Conservation (phyloP, 2,113 vertebrate species). For the Gambusia affinis region DNA sequence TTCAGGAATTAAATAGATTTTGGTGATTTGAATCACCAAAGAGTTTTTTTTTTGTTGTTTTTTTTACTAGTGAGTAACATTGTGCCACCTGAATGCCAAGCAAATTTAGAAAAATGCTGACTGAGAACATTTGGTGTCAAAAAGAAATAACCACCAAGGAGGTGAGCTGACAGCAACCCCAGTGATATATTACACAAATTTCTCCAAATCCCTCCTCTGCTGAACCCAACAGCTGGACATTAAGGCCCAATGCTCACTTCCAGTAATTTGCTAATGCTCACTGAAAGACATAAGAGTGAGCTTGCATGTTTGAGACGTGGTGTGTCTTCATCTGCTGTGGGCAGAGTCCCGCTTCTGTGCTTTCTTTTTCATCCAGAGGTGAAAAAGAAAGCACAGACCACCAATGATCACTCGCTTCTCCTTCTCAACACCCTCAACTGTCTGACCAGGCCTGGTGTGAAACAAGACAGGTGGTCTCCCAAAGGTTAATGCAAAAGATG, state of each 20-base stretch:
- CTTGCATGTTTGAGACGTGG: neutral
- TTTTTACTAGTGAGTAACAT: neutral
- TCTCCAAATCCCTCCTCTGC: neutral
- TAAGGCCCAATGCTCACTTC: neutral
- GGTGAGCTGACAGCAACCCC: neutral
- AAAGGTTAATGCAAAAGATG: conserved; percentile 50
- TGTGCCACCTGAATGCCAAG: neutral
- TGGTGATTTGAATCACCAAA: neutral
- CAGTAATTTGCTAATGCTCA: no score
- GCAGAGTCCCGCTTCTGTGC: neutral
- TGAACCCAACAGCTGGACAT: neutral
- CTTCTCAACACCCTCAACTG: conserved; percentile 31
- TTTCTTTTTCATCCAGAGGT: conserved; percentile 15
- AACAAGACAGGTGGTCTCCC: conserved; percentile 70
- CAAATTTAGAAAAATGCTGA: neutral
- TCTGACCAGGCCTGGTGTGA: conserved; percentile 44
- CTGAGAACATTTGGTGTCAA: neutral
- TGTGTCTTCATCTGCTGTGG: neutral
- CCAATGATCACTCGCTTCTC: conserved; percentile 47
- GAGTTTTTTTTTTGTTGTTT: no score
- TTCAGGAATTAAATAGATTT: neutral
- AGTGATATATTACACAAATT: neutral
- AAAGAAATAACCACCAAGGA: neutral
- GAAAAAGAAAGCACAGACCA: conserved; percentile 63
- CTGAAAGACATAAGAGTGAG: neutral